Conservation (phyloP, 2,113 vertebrate species). For the Motacilla tschutschensis region DNA sequence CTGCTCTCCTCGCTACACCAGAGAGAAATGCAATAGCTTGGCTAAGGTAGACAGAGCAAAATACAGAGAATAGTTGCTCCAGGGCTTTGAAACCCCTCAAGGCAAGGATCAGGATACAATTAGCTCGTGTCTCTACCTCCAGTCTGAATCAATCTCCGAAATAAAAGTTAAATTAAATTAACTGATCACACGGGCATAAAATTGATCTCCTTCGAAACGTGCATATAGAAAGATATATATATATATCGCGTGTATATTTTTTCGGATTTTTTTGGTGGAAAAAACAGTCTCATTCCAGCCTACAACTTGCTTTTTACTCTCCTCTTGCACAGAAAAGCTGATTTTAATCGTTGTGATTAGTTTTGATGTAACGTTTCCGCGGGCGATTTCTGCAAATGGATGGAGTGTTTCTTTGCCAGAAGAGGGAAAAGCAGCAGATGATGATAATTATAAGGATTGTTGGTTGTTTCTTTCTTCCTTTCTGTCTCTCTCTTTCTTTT, state of each 20-base stretch:
- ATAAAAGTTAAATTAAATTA: conserved; percentile 90
- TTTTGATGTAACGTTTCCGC: conserved; percentile 98
- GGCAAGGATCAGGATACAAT: conserved; percentile 99
- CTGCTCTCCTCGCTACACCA: conserved; percentile 92
- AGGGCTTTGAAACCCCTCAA: conserved; percentile 97
- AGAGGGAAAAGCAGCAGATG: conserved; percentile 95
- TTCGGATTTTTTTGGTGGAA: conserved; percentile 62
- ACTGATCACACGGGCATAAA: conserved; percentile 80
- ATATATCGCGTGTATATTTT: conserved; percentile 47
- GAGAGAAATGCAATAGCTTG: conserved; percentile 98
- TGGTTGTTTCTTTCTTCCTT: conserved; percentile 82
- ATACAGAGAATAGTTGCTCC: conserved; percentile 97
- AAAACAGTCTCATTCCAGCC: conserved; percentile 85
- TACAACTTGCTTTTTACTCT: conserved; percentile 91
- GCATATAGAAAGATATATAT: conserved; percentile 63
- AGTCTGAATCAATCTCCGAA: conserved; percentile 92
- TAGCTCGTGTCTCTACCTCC: conserved; percentile 97
- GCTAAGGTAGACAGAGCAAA: conserved; percentile 98
- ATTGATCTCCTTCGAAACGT: conserved; percentile 77
- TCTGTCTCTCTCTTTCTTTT: conserved; percentile 44
- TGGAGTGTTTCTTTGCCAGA: conserved; percentile 98
- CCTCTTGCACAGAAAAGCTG: conserved; percentile 95
- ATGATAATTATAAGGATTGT: conserved; percentile 99
- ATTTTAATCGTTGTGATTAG: conserved; percentile 99
- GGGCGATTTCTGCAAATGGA: conserved; percentile 98